These are phyloP conservation scores for Nasua narica DNA, from an alignment of 2,797 vertebrate genomes.

Conservation along the genomic window DNA sequence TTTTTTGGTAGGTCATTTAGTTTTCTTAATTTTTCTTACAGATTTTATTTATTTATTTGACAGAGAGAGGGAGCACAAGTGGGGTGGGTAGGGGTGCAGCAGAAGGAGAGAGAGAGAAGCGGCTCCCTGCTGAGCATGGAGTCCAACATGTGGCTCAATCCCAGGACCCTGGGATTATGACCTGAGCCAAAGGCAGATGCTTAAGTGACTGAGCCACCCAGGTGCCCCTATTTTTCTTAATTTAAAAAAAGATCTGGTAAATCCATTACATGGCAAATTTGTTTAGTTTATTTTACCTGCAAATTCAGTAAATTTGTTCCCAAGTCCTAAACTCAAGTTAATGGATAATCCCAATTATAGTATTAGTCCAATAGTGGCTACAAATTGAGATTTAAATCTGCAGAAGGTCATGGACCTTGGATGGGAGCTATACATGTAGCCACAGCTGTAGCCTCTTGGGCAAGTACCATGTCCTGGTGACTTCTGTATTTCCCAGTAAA, in stretches of 20 bases:
- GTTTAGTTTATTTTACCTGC: neutral
- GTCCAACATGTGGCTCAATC: neutral
- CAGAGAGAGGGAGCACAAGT: neutral
- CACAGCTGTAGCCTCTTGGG: neutral
- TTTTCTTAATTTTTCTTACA: neutral
- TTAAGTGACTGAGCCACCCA: neutral
- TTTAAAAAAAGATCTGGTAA: neutral
- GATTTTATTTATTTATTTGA: neutral
- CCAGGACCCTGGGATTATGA: neutral
- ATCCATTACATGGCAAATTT: neutral
- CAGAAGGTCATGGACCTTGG: neutral
- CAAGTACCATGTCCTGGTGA: neutral
- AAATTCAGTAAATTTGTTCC: constrained; percentile 9
- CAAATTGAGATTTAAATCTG: neutral
- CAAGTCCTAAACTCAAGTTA: constrained; percentile 36
- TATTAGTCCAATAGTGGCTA: neutral
- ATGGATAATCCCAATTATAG: neutral
- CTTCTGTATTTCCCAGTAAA: neutral
- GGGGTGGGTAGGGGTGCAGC: no score
- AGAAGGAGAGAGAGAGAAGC: neutral
- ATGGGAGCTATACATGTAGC: neutral
- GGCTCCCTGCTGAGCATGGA: neutral
- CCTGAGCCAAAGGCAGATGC: neutral
- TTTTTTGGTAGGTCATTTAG: neutral
- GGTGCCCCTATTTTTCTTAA: neutral